Base-by-base conservation (phyloP, 2,888 invertebrate species). In the Drosophila multiciliata region DNA sequence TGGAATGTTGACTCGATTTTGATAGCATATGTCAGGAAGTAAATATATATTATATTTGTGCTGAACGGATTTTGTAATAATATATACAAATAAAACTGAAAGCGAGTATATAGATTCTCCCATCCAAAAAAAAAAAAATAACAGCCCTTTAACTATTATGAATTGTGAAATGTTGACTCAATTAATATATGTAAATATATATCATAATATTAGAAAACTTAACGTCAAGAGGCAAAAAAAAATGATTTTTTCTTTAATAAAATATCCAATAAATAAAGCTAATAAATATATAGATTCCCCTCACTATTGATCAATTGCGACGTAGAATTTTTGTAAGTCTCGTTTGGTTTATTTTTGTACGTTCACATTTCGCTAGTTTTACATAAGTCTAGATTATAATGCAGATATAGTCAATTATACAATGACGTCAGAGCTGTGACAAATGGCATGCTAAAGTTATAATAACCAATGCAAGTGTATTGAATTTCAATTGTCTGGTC, bases 401-500 rank as follows among this genome's bases (percentile, higher is more conserved):
- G 15, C 45, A 23, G 15, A 15, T 15, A 15, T 45, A 15, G 23
- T 23, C 8, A 2, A 0, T 6, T 32, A 9, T 29, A 0, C 8
- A 1, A n/a, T 55, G 49, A 23, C 9, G 36, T 55, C 54, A 54
- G 11, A 33, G 20, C 35, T n/a, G 42, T 49, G 33, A 6, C 57
- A 42, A 49, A 42, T 45, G 3, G 1, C 15, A 33, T 57, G 38
- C 11, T 12, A 33, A 55, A 63, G 20, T 50, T 54, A 15, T 20
- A 26, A 7, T 42, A 48, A 26, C 33, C 36, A 17, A 38, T 15
- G 52, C 12, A 23, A 63, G 76, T 45, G 61, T 42, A 54, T 62
- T 73, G 48, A 48, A 50, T 54, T 60, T 74, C 70, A 71, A 72
- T 78, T 78, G 77, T 71, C 59, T 71, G 60, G 57, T 40, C 65